These are phyloP conservation scores for Drosophila pseudoananassae DNA, from an alignment of 1,140 invertebrate genomes.

Conservation along the genomic window DNA sequence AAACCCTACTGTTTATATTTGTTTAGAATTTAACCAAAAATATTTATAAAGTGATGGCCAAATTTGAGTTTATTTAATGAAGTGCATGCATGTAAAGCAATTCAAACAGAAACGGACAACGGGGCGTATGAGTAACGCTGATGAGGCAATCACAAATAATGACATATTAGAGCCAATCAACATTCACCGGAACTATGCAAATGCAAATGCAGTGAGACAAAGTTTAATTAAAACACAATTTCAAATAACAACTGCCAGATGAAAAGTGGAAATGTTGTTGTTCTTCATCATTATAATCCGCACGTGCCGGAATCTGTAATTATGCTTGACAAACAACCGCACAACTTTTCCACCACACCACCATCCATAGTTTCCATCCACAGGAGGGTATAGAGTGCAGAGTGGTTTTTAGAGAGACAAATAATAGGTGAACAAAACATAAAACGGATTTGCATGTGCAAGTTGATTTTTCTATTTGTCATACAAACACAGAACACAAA, in stretches of 20 bases:
- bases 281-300: constrained; percentile 1
- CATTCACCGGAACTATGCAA: constrained; percentile 18
- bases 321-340: constrained; percentile 9
- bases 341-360: background rate
- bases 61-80: background rate
- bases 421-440: background rate
- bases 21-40: background rate
- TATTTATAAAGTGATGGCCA: background rate
- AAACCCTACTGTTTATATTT: no score
- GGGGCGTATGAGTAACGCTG: constrained; percentile 6
- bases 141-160: constrained; percentile 26
- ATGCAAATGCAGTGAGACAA: constrained; percentile 20
- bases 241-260: background rate
- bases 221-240: constrained; percentile 13
- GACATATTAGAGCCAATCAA: constrained; percentile 13
- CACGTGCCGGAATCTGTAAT: constrained; percentile 2
- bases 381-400: background rate
- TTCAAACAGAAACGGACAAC: constrained; percentile 4
- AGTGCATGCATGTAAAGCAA: constrained; percentile 12
- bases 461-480: constrained; percentile 18
- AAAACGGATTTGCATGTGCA: constrained; percentile 19
- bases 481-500: constrained; percentile 3
- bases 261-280: background rate
- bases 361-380: background rate
- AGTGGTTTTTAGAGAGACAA: background rate